Evolutionary conservation across 1,140 invertebrate species (phyloP), one percentile per base, ranked within the genome.

Genomic region (Drosophila saltans): DNA sequence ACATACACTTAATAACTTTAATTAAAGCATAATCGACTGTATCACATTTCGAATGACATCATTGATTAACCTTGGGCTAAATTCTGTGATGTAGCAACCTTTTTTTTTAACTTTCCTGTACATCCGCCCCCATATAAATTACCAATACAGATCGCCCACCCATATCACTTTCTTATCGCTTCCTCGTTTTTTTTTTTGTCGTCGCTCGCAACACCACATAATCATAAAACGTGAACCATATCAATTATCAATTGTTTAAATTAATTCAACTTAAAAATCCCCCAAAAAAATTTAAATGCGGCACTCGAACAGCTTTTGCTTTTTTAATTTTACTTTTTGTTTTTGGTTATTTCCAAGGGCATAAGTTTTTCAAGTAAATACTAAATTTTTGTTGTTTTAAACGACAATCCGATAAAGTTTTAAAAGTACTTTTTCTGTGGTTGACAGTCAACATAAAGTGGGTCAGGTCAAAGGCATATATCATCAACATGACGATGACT

Each of bases 271-370:
- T 7, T 10, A 78, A 85, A 88, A 86, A 76, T 24, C 82, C 82
- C 83, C 75, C 2, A 3, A 8, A 73, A 71, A 75, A 81, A 43
- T 73, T 69, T 52, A 64, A 73, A 76, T 82, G 62, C 61, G 66
- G 33, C 66, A 48, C 69, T 77, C 21, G 57, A 72, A 61, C 57
- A 65, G 36, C 57, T 69, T 52, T 52, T 11, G 8, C 1, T 40
- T 40, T 40, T 40, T 40, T 40, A 11, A 36, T 36, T 36, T 36
- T 36, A 36, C 6, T 36, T 40, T 40, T 24, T 2, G 7, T 52
- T 10, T 72, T 85, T 48, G 57, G 45, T 10, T 57, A 52, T 62
- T 77, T 69, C 36, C 71, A 86, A 81, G 70, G 71, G 68, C 71
- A 59, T 52, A 16, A 9, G 21, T 48, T 48, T 8, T 21, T 21